phyloP scores from a whole-genome alignment of 2,113 vertebrate species.

The Rhodinocichla rosea region DNA sequence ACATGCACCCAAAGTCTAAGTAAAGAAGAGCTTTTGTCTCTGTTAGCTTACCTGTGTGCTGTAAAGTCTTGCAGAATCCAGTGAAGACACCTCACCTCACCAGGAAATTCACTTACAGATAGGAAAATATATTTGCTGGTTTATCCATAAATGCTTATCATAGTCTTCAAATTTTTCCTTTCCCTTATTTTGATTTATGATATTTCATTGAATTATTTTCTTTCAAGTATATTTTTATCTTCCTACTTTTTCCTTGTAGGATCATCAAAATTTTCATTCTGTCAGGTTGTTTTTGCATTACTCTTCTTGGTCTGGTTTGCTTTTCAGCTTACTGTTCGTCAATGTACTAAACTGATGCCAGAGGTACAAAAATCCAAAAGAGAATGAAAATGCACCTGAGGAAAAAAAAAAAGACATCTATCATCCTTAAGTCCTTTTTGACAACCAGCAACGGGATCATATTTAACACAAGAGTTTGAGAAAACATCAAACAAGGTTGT shows the following conservation, averaged over 20 bases:
- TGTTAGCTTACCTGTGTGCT: neutral
- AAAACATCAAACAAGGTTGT: neutral
- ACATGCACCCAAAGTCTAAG: neutral
- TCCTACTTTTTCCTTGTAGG: neutral
- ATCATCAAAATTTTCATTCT: neutral
- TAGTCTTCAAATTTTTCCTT: neutral
- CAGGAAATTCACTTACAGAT: neutral
- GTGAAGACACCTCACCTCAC: neutral
- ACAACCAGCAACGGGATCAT: neutral
- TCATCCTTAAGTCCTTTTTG: neutral
- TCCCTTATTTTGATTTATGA: neutral
- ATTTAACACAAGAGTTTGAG: neutral
- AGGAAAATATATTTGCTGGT: neutral
- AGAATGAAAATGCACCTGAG: neutral
- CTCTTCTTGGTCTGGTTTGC: neutral
- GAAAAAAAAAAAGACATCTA: neutral
- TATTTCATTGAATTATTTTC: neutral
- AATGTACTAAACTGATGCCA: neutral
- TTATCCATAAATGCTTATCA: neutral
- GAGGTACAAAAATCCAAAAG: neutral
- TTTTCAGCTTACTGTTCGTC: neutral
- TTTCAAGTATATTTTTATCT: neutral
- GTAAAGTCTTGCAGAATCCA: neutral
- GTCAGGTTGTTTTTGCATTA: neutral
- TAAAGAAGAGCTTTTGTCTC: neutral